Evolutionary conservation across 2,113 vertebrate species (phyloP).

Genomic region (Brachypodius melanocephalos): DNA sequence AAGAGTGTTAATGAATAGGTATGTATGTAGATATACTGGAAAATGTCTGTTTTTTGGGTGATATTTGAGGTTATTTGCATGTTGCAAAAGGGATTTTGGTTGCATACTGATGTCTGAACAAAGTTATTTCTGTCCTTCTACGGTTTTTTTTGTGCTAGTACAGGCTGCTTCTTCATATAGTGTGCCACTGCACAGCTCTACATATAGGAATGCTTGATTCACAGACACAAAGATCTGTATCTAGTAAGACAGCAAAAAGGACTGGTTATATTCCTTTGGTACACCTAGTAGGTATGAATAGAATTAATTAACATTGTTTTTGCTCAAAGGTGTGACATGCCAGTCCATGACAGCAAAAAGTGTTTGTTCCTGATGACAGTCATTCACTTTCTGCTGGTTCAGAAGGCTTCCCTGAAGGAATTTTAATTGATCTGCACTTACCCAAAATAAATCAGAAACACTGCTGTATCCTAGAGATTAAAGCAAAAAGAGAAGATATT

Average conservation of each 20-base stretch:
- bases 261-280: conserved; percentile 48
- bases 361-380: conserved; percentile 69
- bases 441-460: conserved; percentile 67
- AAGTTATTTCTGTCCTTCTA: conserved; percentile 50
- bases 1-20: not conserved
- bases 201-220: not conserved
- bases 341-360: conserved; percentile 48
- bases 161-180: not conserved
- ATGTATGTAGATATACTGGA: not conserved
- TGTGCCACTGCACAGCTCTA: not conserved
- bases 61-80: not conserved
- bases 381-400: conserved; percentile 64
- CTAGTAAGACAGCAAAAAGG: not conserved
- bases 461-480: conserved; percentile 64
- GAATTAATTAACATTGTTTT: conserved; percentile 68
- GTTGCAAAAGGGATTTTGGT: conserved; percentile 2
- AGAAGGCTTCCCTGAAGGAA: conserved; percentile 71
- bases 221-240: conserved; percentile 9
- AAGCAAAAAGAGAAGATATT: conserved; percentile 54
- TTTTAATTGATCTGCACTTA: conserved; percentile 69
- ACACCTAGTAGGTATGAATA: conserved; percentile 39
- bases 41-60: not conserved
- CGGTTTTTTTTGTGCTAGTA: conserved; percentile 20
- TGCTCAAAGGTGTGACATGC: conserved; percentile 47
- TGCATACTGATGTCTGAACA: conserved; percentile 40